Percentiles rank a stretch among this genome's conserved stretches.
These are phyloP conservation scores for Peromyscus attwateri DNA, from an alignment of 2,797 vertebrate genomes.

Conservation along the genomic window DNA sequence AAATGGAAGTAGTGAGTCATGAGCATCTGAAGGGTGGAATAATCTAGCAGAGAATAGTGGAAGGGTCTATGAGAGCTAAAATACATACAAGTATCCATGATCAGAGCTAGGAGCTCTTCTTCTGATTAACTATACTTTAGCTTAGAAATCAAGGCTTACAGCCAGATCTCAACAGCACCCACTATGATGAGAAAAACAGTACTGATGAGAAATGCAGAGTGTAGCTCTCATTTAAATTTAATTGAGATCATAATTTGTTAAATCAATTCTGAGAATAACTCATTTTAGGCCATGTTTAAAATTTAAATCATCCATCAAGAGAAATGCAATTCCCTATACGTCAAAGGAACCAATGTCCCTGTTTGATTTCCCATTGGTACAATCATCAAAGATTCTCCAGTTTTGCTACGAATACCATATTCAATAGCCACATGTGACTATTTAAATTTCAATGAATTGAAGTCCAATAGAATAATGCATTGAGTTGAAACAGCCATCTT, in stretches of 20 bases:
- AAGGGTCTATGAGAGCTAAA: conserved; percentile 58
- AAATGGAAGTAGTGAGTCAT: conserved; percentile 64
- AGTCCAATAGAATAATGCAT: conserved; percentile 40
- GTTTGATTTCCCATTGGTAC: conserved; percentile 51
- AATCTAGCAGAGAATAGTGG: conserved; percentile 57
- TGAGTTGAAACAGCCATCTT: conserved; percentile 33
- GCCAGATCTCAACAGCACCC: conserved; percentile 51
- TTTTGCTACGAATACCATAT: not conserved
- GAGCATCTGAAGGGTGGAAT: conserved; percentile 36
- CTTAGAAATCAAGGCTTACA: conserved; percentile 71
- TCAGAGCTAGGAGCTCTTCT: conserved; percentile 24
- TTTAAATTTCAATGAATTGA: conserved; percentile 64
- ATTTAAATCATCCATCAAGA: conserved; percentile 63
- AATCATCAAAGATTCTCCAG: conserved; percentile 25
- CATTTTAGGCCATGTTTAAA: conserved; percentile 61
- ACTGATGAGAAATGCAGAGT: conserved; percentile 66
- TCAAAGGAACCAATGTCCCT: conserved; percentile 57
- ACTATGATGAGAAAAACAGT: conserved; percentile 73
- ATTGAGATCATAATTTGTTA: conserved; percentile 76
- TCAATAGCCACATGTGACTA: conserved; percentile 21
- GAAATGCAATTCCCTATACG: conserved; percentile 56
- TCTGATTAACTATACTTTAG: conserved; percentile 71
- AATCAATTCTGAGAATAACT: conserved; percentile 74
- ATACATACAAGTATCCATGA: conserved; percentile 43
- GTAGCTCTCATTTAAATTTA: conserved; percentile 72